phyloP scores from a whole-genome alignment of 2,888 invertebrate species.

The Brenthis daphne region DNA sequence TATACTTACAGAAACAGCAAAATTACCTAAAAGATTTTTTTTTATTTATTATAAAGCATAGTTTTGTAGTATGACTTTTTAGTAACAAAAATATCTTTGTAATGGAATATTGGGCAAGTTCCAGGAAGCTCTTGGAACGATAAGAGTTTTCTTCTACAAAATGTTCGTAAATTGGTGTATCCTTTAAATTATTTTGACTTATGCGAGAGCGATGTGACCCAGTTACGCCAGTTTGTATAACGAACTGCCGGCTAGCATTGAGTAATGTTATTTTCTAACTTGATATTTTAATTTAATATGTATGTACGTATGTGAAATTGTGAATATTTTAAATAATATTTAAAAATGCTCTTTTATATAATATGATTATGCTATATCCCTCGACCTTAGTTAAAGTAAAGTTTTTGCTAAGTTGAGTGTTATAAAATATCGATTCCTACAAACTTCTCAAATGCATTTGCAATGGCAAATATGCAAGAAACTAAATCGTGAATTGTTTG shows the following conservation, averaged over 20 bases:
- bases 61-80: neutral
- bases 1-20: too few relatives aligned
- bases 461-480: too few relatives aligned
- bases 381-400: too few relatives aligned
- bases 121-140: slow-evolving; percentile 3
- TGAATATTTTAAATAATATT: neutral
- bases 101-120: slow-evolving; percentile 1
- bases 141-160: neutral
- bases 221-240: slow-evolving; percentile 13
- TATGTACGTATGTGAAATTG: neutral
- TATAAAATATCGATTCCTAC: too few relatives aligned
- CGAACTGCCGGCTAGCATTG: slow-evolving; percentile 12
- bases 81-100: neutral
- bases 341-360: neutral
- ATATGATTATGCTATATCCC: neutral
- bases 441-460: too few relatives aligned
- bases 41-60: neutral
- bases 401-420: too few relatives aligned
- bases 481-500: too few relatives aligned
- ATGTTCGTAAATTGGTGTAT: slow-evolving; percentile 14
- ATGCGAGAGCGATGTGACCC: slow-evolving; percentile 8
- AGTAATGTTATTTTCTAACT: slow-evolving; percentile 10
- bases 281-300: slow-evolving; percentile 5
- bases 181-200: slow-evolving; percentile 15
- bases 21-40: too few relatives aligned